Evolutionary conservation across 2,888 invertebrate species (phyloP), one percentile per base, ranked within the genome.

Genomic region (Nipponacmea schrenckii): DNA sequence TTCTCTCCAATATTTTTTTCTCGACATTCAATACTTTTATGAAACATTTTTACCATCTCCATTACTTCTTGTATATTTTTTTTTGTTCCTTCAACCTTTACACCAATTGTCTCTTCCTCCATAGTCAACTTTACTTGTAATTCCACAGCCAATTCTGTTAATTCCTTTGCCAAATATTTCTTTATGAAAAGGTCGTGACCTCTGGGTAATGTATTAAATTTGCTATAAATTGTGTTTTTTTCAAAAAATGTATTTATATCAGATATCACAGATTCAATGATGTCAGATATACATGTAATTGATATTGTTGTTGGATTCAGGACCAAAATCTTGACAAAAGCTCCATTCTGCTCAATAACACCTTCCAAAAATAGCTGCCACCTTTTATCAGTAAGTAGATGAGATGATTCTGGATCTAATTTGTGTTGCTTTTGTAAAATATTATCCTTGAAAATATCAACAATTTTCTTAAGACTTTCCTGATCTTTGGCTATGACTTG

Each of bases 381-480:
- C 5, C 20, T 56, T 56, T 10, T 20, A 20, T 56, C 12, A 56
- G 56, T 56, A 24, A 56, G 14, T 20, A 56, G 56, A 56, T 12
- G 8, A 12, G 24, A 20, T 24, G 56, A 56, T 56, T 56, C 56
- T 56, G 10, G 0, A 24, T 56, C 56, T 56, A 56, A 20, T 56
- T 8, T 14, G n/a, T 20, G 24, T 10, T 56, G 17, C 4, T 17
- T n/a, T 15, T 24, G 24, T n/a, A 8, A 56, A 56, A 56, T 24
- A 56, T 10, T 24, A 17, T 20, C 56, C n/a, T 56, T 56, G 17
- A 31, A 31, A 31, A 3, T 31, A 31, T 48, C 69, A 24, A 31
- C 26, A 63, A 64, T 7, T n/a, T 64, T 69, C 20, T 64, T 39
- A 39, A 69, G 63, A 27, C 64, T 45, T 31, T 64, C 46, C 12